Base-by-base conservation (phyloP, 2,888 invertebrate species). In the Subacronicta megacephala region DNA sequence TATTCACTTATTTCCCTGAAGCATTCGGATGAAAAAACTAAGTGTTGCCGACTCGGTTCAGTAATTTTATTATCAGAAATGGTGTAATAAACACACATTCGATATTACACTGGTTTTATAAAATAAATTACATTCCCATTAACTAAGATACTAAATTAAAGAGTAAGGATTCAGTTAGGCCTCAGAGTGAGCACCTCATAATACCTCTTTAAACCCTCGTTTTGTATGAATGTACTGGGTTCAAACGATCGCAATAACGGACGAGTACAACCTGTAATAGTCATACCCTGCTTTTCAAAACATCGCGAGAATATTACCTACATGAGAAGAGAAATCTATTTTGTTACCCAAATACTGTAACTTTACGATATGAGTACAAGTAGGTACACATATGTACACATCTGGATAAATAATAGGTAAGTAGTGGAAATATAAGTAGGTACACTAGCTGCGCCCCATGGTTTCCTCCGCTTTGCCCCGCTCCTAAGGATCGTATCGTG, bases 171-270 rank as follows among this genome's bases (percentile, higher is more conserved):
- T 12, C 29, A 29, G 29, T 17, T 16, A 46, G 9, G n/a, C 23
- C 20, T 41, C 35, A 31, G 12, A 38, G 38, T 16, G 33, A 52
- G 53, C 57, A 55, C 33, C 67, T 62, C 62, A 59, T 62, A 66
- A 67, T 62, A 36, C 17, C 17, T 49, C 18, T 40, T 46, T 23
- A 57, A 10, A 59, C 56, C 62, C 52, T 55, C 62, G 37, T 71
- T 60, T 26, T 16, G 15, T 57, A 57, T 57, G 52, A 42, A 71
- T 57, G 26, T 60, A 54, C 67, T 57, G 40, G 62, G 59, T 60
- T 55, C 31, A 29, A 59, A 59, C 46, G 37, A 60, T 60, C 35
- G 58, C 53, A 59, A 54, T 72, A 56, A 49, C 23, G 36, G 7
- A 18, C n/a, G 36, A 42, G 38, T 45, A 26, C 26, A 10, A 50